Percentiles rank a stretch among this genome's conserved stretches.
Evolutionary conservation across 53 echinoderm and acorn worm species (phyloP).

Genomic region (Astropecten irregularis): DNA sequence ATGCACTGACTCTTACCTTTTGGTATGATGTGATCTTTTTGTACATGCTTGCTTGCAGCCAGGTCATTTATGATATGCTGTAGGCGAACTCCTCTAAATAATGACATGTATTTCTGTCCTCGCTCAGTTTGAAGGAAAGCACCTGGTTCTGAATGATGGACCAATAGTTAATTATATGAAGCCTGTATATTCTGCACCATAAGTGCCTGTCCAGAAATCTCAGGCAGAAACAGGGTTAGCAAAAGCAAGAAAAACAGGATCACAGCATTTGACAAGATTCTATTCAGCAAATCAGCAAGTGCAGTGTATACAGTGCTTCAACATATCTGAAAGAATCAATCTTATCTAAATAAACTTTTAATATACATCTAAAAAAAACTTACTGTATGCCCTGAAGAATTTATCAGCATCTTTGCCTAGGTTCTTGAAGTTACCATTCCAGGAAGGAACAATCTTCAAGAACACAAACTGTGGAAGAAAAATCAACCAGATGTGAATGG

Average conservation of each 20-base stretch:
- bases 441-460: slow-evolving; percentile 82
- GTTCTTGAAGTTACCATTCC: slow-evolving; percentile 80
- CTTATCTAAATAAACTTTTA: too few species aligned
- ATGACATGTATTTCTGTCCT: slow-evolving; percentile 63
- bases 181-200: too few species aligned
- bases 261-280: too few species aligned
- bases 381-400: slow-evolving; percentile 81
- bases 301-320: too few species aligned
- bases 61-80: slow-evolving; percentile 94
- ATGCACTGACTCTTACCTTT: too few species aligned
- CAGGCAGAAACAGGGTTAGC: too few species aligned
- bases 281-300: too few species aligned
- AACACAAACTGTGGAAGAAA: slow-evolving; percentile 75
- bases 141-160: slow-evolving; percentile 65
- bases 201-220: too few species aligned
- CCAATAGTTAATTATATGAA: too few species aligned
- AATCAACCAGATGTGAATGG: not conserved
- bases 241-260: too few species aligned
- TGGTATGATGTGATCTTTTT: slow-evolving; percentile 89
- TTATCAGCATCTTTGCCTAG: slow-evolving; percentile 82
- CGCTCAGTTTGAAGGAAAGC: slow-evolving; percentile 76
- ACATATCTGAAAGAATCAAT: too few species aligned
- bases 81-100: slow-evolving; percentile 79
- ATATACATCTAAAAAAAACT: too few species aligned
- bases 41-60: slow-evolving; percentile 77